A percentile compares a stretch with the other conserved stretches of the same genome.
phyloP scores from a whole-genome alignment of 1,140 invertebrate genomes.

The Trachymyrmex septentrionalis region DNA sequence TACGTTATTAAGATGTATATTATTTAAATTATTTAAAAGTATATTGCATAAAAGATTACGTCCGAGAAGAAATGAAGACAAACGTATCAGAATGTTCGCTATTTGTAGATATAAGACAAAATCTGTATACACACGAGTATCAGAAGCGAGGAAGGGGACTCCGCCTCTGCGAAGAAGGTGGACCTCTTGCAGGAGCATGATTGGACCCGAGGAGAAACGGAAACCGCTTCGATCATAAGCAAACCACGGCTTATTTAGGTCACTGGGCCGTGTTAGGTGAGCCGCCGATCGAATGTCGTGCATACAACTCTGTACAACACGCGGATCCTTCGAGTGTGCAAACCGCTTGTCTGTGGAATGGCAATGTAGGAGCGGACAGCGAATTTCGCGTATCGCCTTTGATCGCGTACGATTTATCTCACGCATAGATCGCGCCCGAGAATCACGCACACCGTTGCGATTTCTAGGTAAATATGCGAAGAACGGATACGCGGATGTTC shows the following conservation, averaged over 20 bases:
- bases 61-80: neutral
- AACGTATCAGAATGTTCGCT: neutral
- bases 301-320: constrained; percentile 26
- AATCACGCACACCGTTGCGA: constrained; percentile 52
- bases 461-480: constrained; percentile 58
- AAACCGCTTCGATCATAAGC: constrained; percentile 57
- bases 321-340: constrained; percentile 23
- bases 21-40: neutral
- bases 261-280: constrained; percentile 77
- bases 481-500: constrained; percentile 50
- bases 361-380: constrained; percentile 29
- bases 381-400: constrained; percentile 57
- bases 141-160: constrained; percentile 10
- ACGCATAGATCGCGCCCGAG: constrained; percentile 46
- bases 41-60: neutral
- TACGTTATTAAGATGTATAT: neutral
- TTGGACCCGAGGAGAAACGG: constrained; percentile 35
- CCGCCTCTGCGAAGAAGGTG: constrained; percentile 37
- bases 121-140: neutral
- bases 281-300: constrained; percentile 54
- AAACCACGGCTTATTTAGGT: constrained; percentile 77
- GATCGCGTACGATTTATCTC: constrained; percentile 57
- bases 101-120: neutral
- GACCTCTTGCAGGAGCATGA: constrained; percentile 35
- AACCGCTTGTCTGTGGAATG: constrained; percentile 21